phyloP scores from a whole-genome alignment of 2,113 vertebrate species.

The Leucosticte australis region DNA sequence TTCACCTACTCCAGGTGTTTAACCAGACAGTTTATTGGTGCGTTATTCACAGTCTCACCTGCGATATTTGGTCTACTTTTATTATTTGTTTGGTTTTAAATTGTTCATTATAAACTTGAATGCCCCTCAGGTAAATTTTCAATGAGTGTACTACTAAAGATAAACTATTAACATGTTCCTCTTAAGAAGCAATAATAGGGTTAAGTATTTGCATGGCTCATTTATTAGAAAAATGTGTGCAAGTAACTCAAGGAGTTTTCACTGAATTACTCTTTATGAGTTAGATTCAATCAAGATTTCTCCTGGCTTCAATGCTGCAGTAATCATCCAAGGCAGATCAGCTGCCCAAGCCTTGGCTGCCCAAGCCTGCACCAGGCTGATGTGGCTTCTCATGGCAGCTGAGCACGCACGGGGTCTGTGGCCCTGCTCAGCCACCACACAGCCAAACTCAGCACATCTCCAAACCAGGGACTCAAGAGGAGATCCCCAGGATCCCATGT shows the following conservation, averaged over 20 bases:
- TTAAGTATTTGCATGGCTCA: constrained; percentile 38
- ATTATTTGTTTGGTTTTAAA: neutral
- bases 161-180: neutral
- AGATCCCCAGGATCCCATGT: neutral
- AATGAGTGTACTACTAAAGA: neutral
- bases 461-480: neutral
- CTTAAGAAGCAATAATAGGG: constrained; percentile 17
- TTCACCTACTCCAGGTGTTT: neutral
- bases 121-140: neutral
- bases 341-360: neutral
- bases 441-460: neutral
- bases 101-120: neutral
- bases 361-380: neutral
- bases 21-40: neutral
- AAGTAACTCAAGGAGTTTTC: constrained; percentile 56
- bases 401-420: neutral
- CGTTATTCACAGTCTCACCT: neutral
- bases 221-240: constrained; percentile 60
- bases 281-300: constrained; percentile 40
- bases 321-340: neutral
- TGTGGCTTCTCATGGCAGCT: neutral
- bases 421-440: neutral
- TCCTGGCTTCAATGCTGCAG: neutral
- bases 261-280: constrained; percentile 38
- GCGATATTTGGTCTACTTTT: neutral